These are phyloP conservation scores for Poicephalus meyeri DNA, from an alignment of 2,113 vertebrate genomes.

Conservation along the genomic window DNA sequence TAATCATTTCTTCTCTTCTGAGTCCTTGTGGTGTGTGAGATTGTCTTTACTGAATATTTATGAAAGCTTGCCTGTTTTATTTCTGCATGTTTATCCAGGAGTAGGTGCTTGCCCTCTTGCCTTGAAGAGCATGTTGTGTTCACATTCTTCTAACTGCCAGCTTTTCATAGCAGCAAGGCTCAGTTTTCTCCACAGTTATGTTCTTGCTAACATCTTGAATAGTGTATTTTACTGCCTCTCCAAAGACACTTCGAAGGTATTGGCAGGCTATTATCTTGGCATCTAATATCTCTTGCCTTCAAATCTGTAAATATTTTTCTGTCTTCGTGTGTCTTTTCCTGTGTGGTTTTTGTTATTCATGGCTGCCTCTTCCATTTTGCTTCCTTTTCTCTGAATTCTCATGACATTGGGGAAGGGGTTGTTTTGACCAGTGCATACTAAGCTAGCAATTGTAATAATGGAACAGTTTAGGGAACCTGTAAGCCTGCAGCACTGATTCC, in stretches of 20 bases:
- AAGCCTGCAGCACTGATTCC: neutral
- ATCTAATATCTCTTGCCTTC: neutral
- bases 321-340: neutral
- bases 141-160: neutral
- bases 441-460: neutral
- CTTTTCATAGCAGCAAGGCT: neutral
- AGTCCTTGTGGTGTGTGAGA: neutral
- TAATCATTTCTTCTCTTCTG: neutral
- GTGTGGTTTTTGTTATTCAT: neutral
- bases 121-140: neutral
- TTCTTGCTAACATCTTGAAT: neutral
- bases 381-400: neutral
- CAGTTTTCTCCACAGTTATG: neutral
- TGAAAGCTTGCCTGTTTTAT: neutral
- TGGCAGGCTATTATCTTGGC: neutral
- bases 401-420: neutral
- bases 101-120: neutral
- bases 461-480: neutral
- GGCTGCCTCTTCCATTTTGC: neutral
- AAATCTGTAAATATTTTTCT: neutral
- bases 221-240: neutral
- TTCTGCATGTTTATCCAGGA: constrained; percentile 9
- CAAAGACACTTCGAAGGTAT: neutral
- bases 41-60: constrained; percentile 20
- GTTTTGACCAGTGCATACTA: neutral